Evolutionary conservation across 2,113 vertebrate genomes (phyloP).

Genomic region (Alethe castanea): DNA sequence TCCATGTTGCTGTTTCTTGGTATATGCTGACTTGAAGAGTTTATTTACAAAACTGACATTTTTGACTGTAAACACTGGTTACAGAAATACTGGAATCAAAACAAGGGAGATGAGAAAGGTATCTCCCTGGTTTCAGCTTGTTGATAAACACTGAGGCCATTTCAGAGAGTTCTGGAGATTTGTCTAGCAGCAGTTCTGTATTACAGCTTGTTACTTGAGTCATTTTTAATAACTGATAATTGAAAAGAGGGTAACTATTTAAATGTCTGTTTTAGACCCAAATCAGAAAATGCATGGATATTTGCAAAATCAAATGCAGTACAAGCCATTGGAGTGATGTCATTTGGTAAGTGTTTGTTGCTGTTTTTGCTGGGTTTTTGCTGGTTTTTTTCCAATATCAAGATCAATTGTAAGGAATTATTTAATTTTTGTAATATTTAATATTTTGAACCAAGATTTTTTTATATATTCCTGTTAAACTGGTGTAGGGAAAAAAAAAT

Average conservation of each 20-base stretch:
- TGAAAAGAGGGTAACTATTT: not conserved
- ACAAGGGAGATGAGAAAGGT: not conserved
- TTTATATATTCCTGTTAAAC: not conserved
- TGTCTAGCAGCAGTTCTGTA: not conserved
- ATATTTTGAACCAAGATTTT: not conserved
- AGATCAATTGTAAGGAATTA: not conserved
- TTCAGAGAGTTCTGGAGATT: not conserved
- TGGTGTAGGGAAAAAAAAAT: not conserved
- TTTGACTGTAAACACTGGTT: not conserved
- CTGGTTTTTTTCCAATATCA: not conserved
- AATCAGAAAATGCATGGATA: constrained; percentile 85
- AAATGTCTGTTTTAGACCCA: constrained; percentile 72
- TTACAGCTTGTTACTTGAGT: not conserved
- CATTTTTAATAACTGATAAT: not conserved
- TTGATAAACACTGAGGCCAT: not conserved
- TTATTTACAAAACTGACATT: not conserved
- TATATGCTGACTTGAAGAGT: not conserved
- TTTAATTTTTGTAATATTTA: not conserved
- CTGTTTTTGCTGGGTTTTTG: not conserved
- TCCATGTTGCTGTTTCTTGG: not conserved
- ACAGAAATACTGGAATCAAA: not conserved
- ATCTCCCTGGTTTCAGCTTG: not conserved
- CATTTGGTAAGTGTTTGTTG: constrained; percentile 83
- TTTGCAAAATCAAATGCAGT: constrained; percentile 89
- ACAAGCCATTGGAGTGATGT: constrained; percentile 92